Evolutionary conservation across 2,797 vertebrate genomes (phyloP).

Genomic region (Valencia hispanica): DNA sequence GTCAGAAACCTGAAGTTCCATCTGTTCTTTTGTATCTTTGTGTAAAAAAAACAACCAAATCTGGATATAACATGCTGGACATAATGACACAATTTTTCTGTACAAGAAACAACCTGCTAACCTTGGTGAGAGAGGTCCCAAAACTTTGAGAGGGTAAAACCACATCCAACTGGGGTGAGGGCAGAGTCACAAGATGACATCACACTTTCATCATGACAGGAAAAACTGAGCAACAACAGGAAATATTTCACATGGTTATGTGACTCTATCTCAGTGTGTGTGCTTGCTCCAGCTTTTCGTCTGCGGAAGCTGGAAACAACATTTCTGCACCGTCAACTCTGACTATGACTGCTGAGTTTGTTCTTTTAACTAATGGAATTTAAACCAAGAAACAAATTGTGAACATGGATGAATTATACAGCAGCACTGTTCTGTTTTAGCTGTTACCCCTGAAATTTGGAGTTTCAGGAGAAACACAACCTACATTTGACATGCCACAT

Average conservation of each 20-base stretch:
- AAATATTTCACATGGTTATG: constrained; percentile 66
- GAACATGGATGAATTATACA: constrained; percentile 48
- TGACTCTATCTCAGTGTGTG: constrained; percentile 8
- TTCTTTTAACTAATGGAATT: constrained; percentile 17
- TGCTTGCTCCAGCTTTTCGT: neutral
- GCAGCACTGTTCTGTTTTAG: constrained; percentile 46
- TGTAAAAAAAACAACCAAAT: neutral
- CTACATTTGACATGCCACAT: neutral
- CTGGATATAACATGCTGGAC: neutral
- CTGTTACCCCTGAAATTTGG: neutral
- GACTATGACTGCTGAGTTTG: neutral
- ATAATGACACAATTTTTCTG: neutral
- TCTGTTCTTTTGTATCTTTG: neutral
- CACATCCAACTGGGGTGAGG: constrained; percentile 1
- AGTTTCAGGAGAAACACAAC: neutral
- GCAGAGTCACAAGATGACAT: constrained; percentile 52
- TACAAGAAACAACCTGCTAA: neutral
- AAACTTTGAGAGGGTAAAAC: neutral
- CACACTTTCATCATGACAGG: constrained; percentile 65
- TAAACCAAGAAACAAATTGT: constrained; percentile 61
- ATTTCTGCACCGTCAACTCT: neutral
- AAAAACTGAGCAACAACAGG: constrained; percentile 77
- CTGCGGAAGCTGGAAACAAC: constrained; percentile 10
- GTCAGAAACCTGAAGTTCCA: neutral
- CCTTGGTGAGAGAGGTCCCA: neutral